Base-by-base conservation (phyloP, 2,888 invertebrate genomes). In the Synanthedon andrenaeformis region DNA sequence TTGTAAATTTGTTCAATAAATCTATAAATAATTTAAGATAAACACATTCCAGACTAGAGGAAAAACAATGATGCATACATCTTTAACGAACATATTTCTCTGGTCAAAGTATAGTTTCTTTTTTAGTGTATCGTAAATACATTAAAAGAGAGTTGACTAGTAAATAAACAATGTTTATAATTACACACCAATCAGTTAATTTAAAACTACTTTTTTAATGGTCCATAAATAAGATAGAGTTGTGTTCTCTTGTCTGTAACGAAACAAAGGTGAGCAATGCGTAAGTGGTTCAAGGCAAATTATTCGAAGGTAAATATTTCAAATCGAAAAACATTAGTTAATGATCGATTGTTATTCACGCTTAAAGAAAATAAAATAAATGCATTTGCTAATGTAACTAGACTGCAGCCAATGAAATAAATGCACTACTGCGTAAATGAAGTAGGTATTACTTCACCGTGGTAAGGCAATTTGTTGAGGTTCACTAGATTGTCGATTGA, bases 221-320 rank as follows among this genome's bases (percentile, higher is more conserved):
- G 4, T 13, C 13, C n/a, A 45, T 14, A 45, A 45, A 45, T 45
- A 45, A 45, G 8, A 45, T n/a, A 45, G 6, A 45, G 45, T 13
- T n/a, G n/a, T 45, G 45, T 45, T n/a, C 45, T 45, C 13, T 45
- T n/a, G 45, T 13, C 14, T 45, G 45, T 51, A 23, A 28, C 17
- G 13, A 52, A 14, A 42, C 49, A 51, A 65, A 66, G 65, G 64
- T 64, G 63, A 61, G 59, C 61, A 63, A 72, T 74, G 65, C 67
- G 68, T 73, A 80, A 81, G 67, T 82, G 71, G 80, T 70, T 74
- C 82, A 82, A 82, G 82, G 82, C 61, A 58, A 72, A 62, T 72
- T 70, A 62, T 66, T 65, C 62, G 62, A 72, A 64, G 69, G 66
- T 67, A 64, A 65, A 45, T 13, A 42, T 13, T 4, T 42, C n/a